phyloP scores from a whole-genome alignment of 2,797 vertebrate genomes.

The Urocyon cinereoargenteus region DNA sequence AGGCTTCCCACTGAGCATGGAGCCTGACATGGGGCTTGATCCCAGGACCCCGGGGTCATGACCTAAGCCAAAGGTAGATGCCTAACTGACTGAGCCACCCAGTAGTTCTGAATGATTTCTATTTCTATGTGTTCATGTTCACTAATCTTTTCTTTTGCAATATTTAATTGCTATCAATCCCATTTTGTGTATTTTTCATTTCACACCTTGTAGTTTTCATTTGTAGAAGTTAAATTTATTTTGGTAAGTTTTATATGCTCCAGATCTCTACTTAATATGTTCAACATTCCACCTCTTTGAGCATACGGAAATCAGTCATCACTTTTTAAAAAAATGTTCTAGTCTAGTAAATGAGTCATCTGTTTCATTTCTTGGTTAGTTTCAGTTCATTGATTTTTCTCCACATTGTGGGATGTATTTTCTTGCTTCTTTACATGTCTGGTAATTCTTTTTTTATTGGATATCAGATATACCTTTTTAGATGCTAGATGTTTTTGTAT shows the following conservation, averaged over 20 bases:
- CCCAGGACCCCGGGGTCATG: too few relatives aligned
- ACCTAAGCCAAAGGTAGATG: too few relatives aligned
- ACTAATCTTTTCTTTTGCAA: not conserved
- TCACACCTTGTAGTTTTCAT: not conserved
- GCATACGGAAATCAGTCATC: not conserved
- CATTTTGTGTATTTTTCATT: not conserved
- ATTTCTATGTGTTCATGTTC: not conserved
- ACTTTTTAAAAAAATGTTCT: not conserved
- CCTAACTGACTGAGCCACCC: too few relatives aligned
- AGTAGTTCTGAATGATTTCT: not conserved
- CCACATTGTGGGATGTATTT: not conserved
- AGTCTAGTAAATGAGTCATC: not conserved
- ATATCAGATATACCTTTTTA: not conserved
- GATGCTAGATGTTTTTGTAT: not conserved
- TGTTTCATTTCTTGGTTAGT: not conserved
- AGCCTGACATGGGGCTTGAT: too few relatives aligned
- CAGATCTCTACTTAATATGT: not conserved
- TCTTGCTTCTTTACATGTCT: not conserved
- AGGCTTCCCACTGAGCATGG: too few relatives aligned
- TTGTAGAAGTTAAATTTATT: constrained; percentile 33
- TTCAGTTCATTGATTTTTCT: not conserved
- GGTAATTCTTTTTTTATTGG: not conserved
- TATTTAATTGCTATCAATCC: not conserved
- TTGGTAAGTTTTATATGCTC: not conserved
- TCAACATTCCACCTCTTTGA: not conserved